Percentiles rank a stretch among this genome's conserved stretches.
phyloP scores from a whole-genome alignment of 2,113 vertebrate species.

The Anguilla rostrata region DNA sequence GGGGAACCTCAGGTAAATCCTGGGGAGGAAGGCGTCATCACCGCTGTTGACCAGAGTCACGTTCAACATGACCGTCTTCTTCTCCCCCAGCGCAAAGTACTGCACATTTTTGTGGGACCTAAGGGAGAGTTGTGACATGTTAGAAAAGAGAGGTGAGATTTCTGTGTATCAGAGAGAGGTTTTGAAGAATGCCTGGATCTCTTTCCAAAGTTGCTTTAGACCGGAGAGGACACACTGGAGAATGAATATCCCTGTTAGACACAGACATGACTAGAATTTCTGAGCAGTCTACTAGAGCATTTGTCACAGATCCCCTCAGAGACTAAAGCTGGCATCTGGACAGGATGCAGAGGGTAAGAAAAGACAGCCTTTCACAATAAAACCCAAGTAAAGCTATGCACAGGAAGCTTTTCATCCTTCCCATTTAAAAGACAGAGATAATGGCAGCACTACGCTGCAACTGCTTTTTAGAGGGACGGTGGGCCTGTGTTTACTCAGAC shows the following conservation, averaged over 20 bases:
- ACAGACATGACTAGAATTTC: constrained; percentile 77
- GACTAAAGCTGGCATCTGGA: constrained; percentile 69
- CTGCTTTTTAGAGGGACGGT: not conserved
- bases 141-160: constrained; percentile 35
- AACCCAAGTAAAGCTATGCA: constrained; percentile 16
- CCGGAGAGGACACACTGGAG: constrained; percentile 1
- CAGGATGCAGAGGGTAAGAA: constrained; percentile 76
- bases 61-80: constrained; percentile 78
- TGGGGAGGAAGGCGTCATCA: constrained; percentile 86
- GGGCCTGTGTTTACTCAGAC: constrained; percentile 23
- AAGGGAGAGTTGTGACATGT: constrained; percentile 38
- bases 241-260: constrained; percentile 28
- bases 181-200: not conserved
- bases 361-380: constrained; percentile 64
- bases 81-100: constrained; percentile 80
- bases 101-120: constrained; percentile 75
- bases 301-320: constrained; percentile 81
- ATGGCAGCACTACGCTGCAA: constrained; percentile 9
- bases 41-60: constrained; percentile 78
- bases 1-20: constrained; percentile 77
- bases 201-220: constrained; percentile 9
- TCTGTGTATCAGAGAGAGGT: not conserved
- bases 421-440: not conserved
- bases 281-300: constrained; percentile 77
- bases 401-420: not conserved